Percentiles rank a stretch among this genome's conserved stretches.
Conservation (phyloP, 2,888 invertebrate species). For the Danaus chrysippus region DNA sequence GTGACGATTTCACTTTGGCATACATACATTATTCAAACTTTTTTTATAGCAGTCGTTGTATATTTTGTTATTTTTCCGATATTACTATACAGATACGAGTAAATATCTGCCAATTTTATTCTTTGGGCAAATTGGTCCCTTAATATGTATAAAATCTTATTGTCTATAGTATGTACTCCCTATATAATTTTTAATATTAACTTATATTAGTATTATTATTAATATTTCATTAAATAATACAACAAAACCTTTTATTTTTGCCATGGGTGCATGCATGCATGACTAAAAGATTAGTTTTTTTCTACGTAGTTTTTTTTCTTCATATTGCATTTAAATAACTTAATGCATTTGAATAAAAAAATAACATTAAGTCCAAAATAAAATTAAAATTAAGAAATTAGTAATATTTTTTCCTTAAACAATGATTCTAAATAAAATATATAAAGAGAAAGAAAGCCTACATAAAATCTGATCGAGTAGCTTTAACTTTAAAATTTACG, state of each 20-base stretch:
- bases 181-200: too few species aligned
- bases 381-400: too few species aligned
- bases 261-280: too few species aligned
- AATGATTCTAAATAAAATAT: not conserved
- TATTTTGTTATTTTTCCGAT: conserved; percentile 30
- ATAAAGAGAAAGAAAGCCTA: not conserved
- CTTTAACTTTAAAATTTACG: conserved; percentile 9
- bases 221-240: too few species aligned
- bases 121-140: conserved; percentile 24
- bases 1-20: conserved; percentile 40
- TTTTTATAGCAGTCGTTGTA: conserved; percentile 38
- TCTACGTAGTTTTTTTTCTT: too few species aligned
- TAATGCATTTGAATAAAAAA: too few species aligned
- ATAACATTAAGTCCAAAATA: too few species aligned
- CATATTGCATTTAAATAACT: too few species aligned
- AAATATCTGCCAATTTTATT: conserved; percentile 19
- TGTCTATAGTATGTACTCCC: too few species aligned
- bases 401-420: not conserved
- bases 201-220: too few species aligned
- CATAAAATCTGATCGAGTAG: conserved; percentile 3
- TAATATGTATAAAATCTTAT: conserved; percentile 1
- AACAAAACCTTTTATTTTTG: too few species aligned
- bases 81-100: conserved; percentile 21
- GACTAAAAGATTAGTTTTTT: too few species aligned
- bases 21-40: conserved; percentile 45